A percentile compares a stretch with the other conserved stretches of the same genome.
These are phyloP conservation scores for Melieria picta DNA, from an alignment of 2,888 invertebrate species.

Conservation along the genomic window DNA sequence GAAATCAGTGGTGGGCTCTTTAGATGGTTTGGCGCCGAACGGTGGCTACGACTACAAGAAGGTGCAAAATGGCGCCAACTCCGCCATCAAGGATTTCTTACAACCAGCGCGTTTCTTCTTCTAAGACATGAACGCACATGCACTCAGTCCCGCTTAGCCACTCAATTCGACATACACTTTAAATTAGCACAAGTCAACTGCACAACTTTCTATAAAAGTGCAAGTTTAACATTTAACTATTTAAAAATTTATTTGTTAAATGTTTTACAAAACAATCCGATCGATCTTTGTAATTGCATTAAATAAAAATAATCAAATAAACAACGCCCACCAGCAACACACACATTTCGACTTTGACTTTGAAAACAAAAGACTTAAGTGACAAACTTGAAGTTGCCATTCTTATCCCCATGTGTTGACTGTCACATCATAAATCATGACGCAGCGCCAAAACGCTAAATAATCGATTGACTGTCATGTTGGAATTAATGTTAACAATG, in stretches of 20 bases:
- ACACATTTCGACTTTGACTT: neutral
- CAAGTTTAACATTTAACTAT: neutral
- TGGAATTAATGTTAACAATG: neutral
- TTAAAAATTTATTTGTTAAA: slow-evolving; percentile 7
- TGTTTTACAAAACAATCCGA: neutral
- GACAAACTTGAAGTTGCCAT: slow-evolving; percentile 10
- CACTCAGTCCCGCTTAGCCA: too few species aligned
- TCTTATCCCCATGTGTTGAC: neutral
- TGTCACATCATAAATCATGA: neutral
- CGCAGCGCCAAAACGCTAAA: neutral
- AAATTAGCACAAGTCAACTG: too few species aligned
- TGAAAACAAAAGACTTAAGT: slow-evolving; percentile 30
- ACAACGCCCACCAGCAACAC: too few species aligned
- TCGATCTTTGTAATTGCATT: neutral
- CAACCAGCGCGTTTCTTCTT: slow-evolving; percentile 28
- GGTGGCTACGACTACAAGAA: slow-evolving; percentile 54
- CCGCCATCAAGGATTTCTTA: slow-evolving; percentile 29
- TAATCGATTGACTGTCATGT: neutral
- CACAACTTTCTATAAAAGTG: neutral
- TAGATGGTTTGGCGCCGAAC: slow-evolving; percentile 45
- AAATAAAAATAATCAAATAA: too few species aligned
- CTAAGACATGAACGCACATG: neutral
- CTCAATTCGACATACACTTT: too few species aligned
- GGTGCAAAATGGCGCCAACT: slow-evolving; percentile 23
- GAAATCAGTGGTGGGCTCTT: slow-evolving; percentile 55